A percentile compares a stretch with the other conserved stretches of the same genome.
phyloP scores from a whole-genome alignment of 2,113 vertebrate species.

The Sterna hirundo region DNA sequence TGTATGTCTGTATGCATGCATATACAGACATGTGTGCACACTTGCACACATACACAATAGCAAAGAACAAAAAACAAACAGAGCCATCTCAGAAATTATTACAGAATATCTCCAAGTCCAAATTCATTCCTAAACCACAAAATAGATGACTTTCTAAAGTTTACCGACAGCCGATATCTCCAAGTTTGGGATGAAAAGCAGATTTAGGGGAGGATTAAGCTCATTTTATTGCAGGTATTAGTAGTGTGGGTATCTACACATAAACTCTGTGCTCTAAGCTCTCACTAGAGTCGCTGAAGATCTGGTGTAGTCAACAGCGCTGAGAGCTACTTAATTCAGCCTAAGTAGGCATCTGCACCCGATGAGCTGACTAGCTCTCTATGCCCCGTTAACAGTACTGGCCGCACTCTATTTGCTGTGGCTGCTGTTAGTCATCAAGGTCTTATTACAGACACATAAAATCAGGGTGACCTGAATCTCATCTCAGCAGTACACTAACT shows the following conservation, averaged over 20 bases:
- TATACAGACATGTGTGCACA: fast-evolving
- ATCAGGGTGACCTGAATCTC: not conserved
- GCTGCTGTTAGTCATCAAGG: not conserved
- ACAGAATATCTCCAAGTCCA: not conserved
- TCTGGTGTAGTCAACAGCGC: not conserved
- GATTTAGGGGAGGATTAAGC: not conserved
- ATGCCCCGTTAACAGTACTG: fast-evolving
- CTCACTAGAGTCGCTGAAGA: not conserved
- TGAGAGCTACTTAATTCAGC: not conserved
- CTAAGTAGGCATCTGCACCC: not conserved
- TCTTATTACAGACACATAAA: not conserved
- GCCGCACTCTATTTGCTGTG: not conserved
- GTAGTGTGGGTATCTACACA: not conserved
- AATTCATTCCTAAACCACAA: not conserved
- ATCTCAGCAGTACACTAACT: not conserved
- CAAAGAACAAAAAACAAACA: not conserved
- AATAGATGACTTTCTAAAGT: not conserved
- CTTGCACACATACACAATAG: not conserved
- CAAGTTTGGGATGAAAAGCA: not conserved
- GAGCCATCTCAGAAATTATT: not conserved
- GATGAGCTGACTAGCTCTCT: not conserved
- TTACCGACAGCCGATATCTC: not conserved
- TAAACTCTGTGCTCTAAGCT: not conserved
- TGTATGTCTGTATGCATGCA: fast-evolving
- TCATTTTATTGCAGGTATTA: not conserved